Base-by-base conservation (phyloP, 2,888 invertebrate species). In the Sturmia bella region DNA sequence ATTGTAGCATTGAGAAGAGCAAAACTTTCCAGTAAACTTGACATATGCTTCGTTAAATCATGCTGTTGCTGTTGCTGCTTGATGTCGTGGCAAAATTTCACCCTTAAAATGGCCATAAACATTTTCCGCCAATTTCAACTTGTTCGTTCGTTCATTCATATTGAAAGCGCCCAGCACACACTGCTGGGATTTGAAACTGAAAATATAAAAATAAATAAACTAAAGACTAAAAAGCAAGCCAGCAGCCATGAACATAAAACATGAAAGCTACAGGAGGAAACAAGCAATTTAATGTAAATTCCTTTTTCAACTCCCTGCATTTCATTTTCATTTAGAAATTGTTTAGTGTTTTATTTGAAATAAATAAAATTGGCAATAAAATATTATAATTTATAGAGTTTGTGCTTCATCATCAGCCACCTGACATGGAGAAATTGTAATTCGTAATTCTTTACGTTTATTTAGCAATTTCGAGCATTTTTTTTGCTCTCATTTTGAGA, bases 91-190 rank as follows among this genome's bases (percentile, higher is more conserved):
- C 37, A 13, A 69, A 50, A 19, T 52, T 70, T 74, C 78, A 78
- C 74, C 81, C 78, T 69, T 73, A 69, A 73, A 63, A 69, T 45
- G 73, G 57, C 73, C 64, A 77, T 77, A 78, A 81, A 81, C 63
- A 81, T 77, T 77, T 81, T 81, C 73, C 77, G 81, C 77, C 81
- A 82, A 82, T 82, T 78, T 82, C 69, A 78, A 77, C 76, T 76
- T 73, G 76, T 76, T 77, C 68, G 76, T 76, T 77, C 68, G 80
- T 37, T 64, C 64, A 57, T 80, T 66, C 66, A 48, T 50, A 37
- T 64, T 66, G 12, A 66, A 66, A 59, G 52, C 54, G 39, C 32
- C 7, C 6, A 7, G 27, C 27, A 3, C 19, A 6, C 27, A 43
- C 32, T 24, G 12, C 41, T 80, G 50, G 54, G 45, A 76, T 48